A percentile compares a stretch with the other conserved stretches of the same genome.
Evolutionary conservation across 1,140 invertebrate species (phyloP).

Genomic region (Penaeus vannamei): DNA sequence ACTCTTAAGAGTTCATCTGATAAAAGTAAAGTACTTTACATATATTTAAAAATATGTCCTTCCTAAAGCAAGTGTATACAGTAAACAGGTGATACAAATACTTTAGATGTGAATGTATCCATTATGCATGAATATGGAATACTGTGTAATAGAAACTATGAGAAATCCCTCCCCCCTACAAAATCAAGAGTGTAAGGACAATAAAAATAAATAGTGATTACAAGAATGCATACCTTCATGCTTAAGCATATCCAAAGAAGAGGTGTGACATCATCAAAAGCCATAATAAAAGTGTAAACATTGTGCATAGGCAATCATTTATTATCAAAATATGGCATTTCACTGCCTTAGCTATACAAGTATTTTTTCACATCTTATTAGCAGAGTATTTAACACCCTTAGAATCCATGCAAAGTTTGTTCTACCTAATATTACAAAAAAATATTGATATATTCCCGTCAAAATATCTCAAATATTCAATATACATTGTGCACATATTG

Average conservation of each 20-base stretch:
- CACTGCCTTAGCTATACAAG: constrained; percentile 12
- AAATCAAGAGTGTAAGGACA: too few relatives aligned
- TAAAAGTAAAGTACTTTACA: too few relatives aligned
- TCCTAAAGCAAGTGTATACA: too few relatives aligned
- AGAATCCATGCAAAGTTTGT: constrained; percentile 28
- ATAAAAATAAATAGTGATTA: constrained; percentile 8
- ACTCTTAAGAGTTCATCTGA: too few relatives aligned
- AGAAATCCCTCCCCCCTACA: too few relatives aligned
- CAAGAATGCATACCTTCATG: background rate
- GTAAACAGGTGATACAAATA: too few relatives aligned
- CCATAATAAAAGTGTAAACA: constrained; percentile 25
- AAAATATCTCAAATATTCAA: constrained; percentile 41
- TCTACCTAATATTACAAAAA: constrained; percentile 29
- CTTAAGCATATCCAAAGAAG: constrained; percentile 1
- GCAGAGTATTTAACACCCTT: constrained; percentile 37
- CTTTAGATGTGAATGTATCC: too few relatives aligned
- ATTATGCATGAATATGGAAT: too few relatives aligned
- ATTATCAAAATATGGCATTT: constrained; percentile 41
- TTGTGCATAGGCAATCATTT: constrained; percentile 40
- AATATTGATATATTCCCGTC: constrained; percentile 17
- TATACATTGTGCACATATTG: constrained; percentile 25
- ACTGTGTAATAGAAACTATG: too few relatives aligned
- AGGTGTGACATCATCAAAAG: constrained; percentile 21
- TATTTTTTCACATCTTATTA: constrained; percentile 4
- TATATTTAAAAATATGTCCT: too few relatives aligned